These are phyloP conservation scores for Zoanthus sansibaricus DNA, from an alignment of 92 coral and sea anemone genomes.

Conservation along the genomic window DNA sequence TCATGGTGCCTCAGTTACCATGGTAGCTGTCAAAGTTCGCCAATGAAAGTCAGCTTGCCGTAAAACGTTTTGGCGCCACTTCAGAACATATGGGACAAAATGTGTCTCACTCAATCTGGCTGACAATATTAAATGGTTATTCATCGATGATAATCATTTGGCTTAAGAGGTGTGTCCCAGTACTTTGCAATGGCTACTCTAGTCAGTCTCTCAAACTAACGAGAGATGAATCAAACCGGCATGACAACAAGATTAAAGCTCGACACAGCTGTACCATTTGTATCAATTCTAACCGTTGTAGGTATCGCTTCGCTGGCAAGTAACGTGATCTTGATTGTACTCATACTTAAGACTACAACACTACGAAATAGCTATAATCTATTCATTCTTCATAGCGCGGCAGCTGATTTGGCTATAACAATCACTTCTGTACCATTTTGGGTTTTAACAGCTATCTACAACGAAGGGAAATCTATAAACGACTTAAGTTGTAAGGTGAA, in stretches of 20 bases:
- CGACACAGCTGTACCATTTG: slow-evolving; percentile 78
- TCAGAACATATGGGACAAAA: background rate
- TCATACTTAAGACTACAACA: slow-evolving; percentile 72
- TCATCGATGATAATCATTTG: background rate
- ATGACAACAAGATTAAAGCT: slow-evolving; percentile 27
- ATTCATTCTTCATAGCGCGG: slow-evolving; percentile 74
- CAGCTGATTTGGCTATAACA: slow-evolving; percentile 75
- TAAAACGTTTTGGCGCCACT: slow-evolving; percentile 42
- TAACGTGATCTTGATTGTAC: slow-evolving; percentile 69
- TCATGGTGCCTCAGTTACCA: slow-evolving; percentile 23
- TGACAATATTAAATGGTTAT: background rate
- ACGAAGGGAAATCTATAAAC: slow-evolving; percentile 60
- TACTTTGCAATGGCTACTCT: too few species aligned
- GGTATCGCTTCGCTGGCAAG: slow-evolving; percentile 80
- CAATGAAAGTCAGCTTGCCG: slow-evolving; percentile 1
- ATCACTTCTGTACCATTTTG: slow-evolving; percentile 80
- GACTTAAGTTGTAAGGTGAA: slow-evolving; percentile 67
- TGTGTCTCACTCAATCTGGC: background rate
- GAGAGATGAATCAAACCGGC: slow-evolving; percentile 19
- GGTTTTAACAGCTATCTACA: slow-evolving; percentile 79
- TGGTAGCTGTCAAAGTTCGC: background rate
- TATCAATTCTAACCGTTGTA: slow-evolving; percentile 75
- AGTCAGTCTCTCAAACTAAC: background rate
- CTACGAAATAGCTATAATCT: slow-evolving; percentile 65
- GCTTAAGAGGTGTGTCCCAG: background rate